Percentiles rank a stretch among this genome's conserved stretches.
These are phyloP conservation scores for Spongilla lacustris DNA, from an alignment of 37 sponge, comb jelly and placozoan genomes.

Conservation along the genomic window DNA sequence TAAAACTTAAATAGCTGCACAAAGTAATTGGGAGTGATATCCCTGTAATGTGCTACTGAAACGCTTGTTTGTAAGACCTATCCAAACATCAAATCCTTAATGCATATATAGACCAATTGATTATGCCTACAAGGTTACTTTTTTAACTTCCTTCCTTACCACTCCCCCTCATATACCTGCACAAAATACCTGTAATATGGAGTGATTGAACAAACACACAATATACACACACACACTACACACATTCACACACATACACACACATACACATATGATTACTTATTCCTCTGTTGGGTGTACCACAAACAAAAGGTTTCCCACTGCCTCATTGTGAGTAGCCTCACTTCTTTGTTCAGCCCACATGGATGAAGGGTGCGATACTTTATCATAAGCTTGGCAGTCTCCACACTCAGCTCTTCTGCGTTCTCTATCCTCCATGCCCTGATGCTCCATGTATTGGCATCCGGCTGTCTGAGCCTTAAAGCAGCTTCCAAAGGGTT, in stretches of 20 bases:
- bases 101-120: no score
- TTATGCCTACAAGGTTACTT: no score
- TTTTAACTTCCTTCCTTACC: no score
- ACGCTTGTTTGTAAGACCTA: no score
- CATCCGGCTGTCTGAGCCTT: constrained; percentile 36
- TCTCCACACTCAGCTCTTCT: background rate
- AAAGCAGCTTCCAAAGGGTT: constrained; percentile 50
- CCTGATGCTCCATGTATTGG: constrained; percentile 25
- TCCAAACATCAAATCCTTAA: no score
- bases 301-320: constrained; percentile 38
- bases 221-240: background rate
- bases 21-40: no score
- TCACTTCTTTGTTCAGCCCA: constrained; percentile 48
- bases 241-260: no score
- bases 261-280: background rate
- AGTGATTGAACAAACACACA: background rate
- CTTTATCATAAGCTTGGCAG: background rate
- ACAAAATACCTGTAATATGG: no score
- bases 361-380: constrained; percentile 26
- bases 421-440: background rate
- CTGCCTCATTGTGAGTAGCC: constrained; percentile 13
- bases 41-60: no score
- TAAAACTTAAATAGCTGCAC: no score
- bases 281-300: constrained; percentile 23
- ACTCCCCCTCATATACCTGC: no score